Conservation (phyloP, 2,888 invertebrate genomes). For the Poecilus cupreus region DNA sequence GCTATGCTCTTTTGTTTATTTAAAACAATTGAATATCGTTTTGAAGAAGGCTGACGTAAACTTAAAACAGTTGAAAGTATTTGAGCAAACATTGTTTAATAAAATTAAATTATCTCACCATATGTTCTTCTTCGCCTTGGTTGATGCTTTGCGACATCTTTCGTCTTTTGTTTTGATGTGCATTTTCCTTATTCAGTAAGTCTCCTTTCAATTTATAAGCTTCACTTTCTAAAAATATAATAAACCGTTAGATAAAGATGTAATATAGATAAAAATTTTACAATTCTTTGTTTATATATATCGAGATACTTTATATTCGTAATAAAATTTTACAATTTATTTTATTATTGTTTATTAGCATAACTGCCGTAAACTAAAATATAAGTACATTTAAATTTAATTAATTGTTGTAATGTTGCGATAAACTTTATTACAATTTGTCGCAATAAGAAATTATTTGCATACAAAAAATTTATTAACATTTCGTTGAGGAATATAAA, state of each 20-base stretch:
- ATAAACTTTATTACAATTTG: neutral
- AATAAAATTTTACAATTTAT: neutral
- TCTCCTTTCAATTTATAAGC: neutral
- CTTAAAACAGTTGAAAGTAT: no score
- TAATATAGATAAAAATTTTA: neutral
- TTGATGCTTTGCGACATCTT: conserved; percentile 65
- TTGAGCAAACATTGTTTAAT: neutral
- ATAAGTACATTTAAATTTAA: neutral
- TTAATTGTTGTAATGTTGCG: neutral
- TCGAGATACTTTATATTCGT: neutral
- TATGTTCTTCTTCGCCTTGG: conserved; percentile 69
- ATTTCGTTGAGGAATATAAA: no score
- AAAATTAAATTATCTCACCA: conserved; percentile 65
- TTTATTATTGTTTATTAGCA: no score
- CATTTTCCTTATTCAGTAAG: neutral
- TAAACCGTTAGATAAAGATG: neutral
- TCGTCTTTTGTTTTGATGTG: conserved; percentile 11
- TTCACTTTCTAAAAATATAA: neutral
- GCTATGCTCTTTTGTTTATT: no score
- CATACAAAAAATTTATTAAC: no score
- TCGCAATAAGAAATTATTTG: no score
- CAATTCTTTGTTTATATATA: neutral
- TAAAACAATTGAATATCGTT: no score
- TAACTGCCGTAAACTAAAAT: neutral
- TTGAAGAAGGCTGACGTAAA: no score